These are phyloP conservation scores for Channa striata DNA, from an alignment of 2,797 vertebrate genomes.

Conservation along the genomic window DNA sequence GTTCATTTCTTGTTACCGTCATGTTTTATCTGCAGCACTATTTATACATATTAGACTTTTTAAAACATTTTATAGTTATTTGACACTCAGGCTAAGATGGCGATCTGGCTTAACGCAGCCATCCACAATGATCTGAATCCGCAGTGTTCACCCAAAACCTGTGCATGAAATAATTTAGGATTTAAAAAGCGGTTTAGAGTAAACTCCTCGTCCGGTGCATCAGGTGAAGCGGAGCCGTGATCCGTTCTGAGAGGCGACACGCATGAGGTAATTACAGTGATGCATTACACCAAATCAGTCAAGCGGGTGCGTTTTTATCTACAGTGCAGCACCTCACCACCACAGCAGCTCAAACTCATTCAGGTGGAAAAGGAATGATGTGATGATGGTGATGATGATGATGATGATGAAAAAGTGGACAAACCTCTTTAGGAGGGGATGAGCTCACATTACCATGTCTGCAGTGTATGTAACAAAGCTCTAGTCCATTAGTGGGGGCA, in stretches of 20 bases:
- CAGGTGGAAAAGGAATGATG: constrained; percentile 9
- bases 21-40: too few species aligned
- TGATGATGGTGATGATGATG: constrained; percentile 18
- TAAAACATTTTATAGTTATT: too few species aligned
- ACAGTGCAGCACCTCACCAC: background rate
- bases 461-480: background rate
- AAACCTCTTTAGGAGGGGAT: too few species aligned
- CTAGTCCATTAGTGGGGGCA: too few species aligned
- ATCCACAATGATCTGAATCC: too few species aligned
- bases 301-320: constrained; percentile 12
- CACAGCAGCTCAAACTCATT: constrained; percentile 39
- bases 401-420: constrained; percentile 1
- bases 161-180: too few species aligned
- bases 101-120: too few species aligned
- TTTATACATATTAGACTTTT: too few species aligned
- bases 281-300: constrained; percentile 34
- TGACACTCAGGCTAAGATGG: too few species aligned
- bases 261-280: constrained; percentile 59
- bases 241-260: constrained; percentile 40
- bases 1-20: too few species aligned
- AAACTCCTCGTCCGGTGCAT: background rate
- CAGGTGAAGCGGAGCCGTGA: constrained; percentile 31
- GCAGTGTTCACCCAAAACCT: too few species aligned
- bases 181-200: too few species aligned
- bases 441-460: constrained; percentile 22